Conservation (phyloP, 2,888 invertebrate species). For the Xylota sylvarum region DNA sequence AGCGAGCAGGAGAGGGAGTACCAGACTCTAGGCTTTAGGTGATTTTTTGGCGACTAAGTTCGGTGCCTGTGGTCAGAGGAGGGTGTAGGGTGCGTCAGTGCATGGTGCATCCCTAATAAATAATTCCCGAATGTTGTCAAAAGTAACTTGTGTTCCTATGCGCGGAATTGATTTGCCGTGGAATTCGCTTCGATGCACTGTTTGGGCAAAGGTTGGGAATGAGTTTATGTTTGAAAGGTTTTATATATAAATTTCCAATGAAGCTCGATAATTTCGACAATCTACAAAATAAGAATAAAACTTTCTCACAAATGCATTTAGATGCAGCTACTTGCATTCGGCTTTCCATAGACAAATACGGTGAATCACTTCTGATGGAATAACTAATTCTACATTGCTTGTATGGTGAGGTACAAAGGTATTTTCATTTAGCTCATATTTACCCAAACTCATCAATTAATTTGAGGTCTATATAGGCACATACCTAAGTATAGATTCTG, state of each 20-base stretch:
- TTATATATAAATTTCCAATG: constrained; percentile 63
- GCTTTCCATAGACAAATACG: not conserved
- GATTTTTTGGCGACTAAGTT: constrained; percentile 42
- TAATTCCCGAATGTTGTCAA: constrained; percentile 52
- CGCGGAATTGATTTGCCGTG: constrained; percentile 36
- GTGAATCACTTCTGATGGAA: constrained; percentile 10
- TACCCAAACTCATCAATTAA: no score
- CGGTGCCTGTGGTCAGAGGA: not conserved
- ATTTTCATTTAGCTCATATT: no score
- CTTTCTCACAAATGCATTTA: constrained; percentile 37
- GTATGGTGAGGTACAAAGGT: no score
- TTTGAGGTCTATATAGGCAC: no score
- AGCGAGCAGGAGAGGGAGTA: constrained; percentile 3
- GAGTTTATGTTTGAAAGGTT: constrained; percentile 23
- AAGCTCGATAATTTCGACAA: not conserved
- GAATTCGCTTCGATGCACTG: constrained; percentile 7
- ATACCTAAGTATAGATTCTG: no score
- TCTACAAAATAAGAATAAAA: constrained; percentile 39
- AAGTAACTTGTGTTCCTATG: constrained; percentile 49
- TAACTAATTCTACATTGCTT: not conserved
- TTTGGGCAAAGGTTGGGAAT: no score
- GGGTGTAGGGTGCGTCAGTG: constrained; percentile 17
- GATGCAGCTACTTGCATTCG: constrained; percentile 4
- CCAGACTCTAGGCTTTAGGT: constrained; percentile 39
- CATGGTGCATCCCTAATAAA: constrained; percentile 59